These are phyloP conservation scores for Caenorhabditis imperialis DNA, from an alignment of 2,888 invertebrate species.

Conservation along the genomic window DNA sequence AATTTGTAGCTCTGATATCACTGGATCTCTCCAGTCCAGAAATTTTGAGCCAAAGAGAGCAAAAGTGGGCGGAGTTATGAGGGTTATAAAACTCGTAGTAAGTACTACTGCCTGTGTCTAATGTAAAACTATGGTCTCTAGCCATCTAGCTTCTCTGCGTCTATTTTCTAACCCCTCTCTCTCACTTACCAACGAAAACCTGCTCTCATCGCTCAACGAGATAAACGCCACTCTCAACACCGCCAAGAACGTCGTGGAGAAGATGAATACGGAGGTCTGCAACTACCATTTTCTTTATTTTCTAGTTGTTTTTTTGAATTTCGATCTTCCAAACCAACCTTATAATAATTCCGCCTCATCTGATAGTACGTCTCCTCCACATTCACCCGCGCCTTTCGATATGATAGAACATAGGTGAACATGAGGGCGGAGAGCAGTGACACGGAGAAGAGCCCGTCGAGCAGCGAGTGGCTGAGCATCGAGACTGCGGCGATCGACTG, in stretches of 20 bases:
- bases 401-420: conserved; percentile 44
- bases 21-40: no score
- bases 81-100: no score
- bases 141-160: no score
- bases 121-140: no score
- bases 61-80: no score
- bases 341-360: conserved; percentile 37
- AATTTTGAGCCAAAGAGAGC: no score
- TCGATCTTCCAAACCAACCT: no score
- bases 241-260: conserved; percentile 46
- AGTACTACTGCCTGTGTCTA: no score
- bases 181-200: conserved; percentile 41
- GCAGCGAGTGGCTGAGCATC: conserved; percentile 23
- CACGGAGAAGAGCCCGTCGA: conserved; percentile 41
- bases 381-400: conserved; percentile 33
- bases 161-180: no score
- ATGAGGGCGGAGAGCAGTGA: conserved; percentile 36
- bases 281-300: conserved; percentile 5
- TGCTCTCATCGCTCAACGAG: conserved; percentile 35
- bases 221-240: conserved; percentile 39
- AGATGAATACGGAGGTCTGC: conserved; percentile 39
- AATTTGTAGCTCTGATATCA: no score
- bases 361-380: conserved; percentile 37
- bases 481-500: conserved; percentile 41
- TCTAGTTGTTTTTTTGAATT: not conserved